A percentile compares a stretch with the other conserved stretches of the same genome.
These are phyloP conservation scores for Pomacea canaliculata DNA, from an alignment of 2,888 invertebrate species.

Conservation along the genomic window DNA sequence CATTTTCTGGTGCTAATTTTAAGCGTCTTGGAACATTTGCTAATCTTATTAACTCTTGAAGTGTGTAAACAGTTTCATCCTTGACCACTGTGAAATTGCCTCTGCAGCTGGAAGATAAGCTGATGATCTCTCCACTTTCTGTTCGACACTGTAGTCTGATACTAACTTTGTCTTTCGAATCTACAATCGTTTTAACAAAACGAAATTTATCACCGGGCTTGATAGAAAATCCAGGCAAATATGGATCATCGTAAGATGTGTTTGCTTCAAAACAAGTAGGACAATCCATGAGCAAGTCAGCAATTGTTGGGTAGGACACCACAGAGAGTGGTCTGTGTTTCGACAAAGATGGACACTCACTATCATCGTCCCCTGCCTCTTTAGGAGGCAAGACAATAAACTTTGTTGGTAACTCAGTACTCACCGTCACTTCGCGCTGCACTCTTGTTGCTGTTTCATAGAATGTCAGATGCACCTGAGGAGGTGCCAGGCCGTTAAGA, in stretches of 20 bases:
- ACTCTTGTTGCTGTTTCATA: conserved; percentile 44
- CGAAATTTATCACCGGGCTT: conserved; percentile 51
- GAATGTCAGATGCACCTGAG: conserved; percentile 47
- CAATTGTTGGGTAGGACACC: conserved; percentile 43
- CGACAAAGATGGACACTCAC: neutral
- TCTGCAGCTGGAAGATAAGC: conserved; percentile 45
- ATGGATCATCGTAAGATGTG: conserved; percentile 51
- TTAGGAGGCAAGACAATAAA: conserved; percentile 49
- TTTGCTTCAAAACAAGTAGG: conserved; percentile 57
- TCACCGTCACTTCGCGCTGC: conserved; percentile 43
- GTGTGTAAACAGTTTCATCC: conserved; percentile 46
- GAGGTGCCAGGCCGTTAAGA: conserved; percentile 45
- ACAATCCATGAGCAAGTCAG: conserved; percentile 53
- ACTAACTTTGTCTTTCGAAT: conserved; percentile 35
- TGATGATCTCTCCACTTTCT: conserved; percentile 42
- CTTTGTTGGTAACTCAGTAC: conserved; percentile 46
- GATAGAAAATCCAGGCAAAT: conserved; percentile 53
- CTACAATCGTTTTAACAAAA: conserved; percentile 44
- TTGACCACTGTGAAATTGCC: conserved; percentile 51
- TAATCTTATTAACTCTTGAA: conserved; percentile 51
- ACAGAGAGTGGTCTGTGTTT: conserved; percentile 16
- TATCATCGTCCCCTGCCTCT: conserved; percentile 26
- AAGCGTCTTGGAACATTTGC: conserved; percentile 50
- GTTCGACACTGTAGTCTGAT: conserved; percentile 51
- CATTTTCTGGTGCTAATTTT: conserved; percentile 34